Evolutionary conservation across 1,140 invertebrate genomes (phyloP).

Genomic region (Nebria ingens): DNA sequence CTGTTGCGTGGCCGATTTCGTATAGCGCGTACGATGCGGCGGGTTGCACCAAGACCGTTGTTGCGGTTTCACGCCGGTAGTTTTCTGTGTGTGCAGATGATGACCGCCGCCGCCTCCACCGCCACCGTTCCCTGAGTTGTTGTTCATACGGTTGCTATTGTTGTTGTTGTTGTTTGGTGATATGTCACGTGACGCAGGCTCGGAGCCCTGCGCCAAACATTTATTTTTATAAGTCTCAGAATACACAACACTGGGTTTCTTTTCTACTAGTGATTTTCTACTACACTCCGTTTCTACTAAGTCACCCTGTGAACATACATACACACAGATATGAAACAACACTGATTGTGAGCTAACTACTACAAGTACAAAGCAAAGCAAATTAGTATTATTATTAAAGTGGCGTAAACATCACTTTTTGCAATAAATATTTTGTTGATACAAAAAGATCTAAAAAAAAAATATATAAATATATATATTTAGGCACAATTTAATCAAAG

Average conservation of each 20-base stretch:
- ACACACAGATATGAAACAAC: no score
- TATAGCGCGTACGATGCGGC: background rate
- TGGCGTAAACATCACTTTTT: no score
- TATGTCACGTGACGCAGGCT: conserved; percentile 27
- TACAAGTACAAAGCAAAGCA: no score
- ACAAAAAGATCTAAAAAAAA: no score
- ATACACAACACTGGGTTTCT: background rate
- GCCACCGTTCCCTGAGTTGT: background rate
- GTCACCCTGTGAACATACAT: conserved; percentile 1
- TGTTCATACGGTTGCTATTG: background rate
- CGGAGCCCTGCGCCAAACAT: conserved; percentile 24
- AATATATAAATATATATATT: no score
- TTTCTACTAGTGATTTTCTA: background rate
- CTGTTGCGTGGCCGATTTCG: background rate
- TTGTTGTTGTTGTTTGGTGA: conserved; percentile 25
- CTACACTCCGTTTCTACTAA: background rate
- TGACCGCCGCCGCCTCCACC: background rate
- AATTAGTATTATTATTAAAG: no score
- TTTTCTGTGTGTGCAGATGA: background rate
- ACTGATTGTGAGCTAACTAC: no score
- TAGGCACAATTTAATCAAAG: no score
- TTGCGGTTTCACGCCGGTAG: background rate
- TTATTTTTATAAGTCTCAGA: conserved; percentile 10
- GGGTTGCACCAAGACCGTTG: background rate
- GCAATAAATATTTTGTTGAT: no score